Conservation (phyloP, 2,888 invertebrate species). For the Phragmatobia fuliginosa region DNA sequence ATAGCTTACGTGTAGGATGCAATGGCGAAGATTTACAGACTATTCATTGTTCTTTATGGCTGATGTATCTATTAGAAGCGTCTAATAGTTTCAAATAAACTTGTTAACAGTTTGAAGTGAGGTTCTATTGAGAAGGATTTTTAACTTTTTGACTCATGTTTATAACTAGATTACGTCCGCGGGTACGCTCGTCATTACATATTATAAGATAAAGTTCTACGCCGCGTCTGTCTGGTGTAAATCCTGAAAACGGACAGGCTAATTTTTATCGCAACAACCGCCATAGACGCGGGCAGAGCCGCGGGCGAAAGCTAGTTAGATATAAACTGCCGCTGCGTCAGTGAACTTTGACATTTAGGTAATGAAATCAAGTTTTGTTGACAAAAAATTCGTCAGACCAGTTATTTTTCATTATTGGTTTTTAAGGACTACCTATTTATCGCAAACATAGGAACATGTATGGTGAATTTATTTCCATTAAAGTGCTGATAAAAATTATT, state of each 20-base stretch:
- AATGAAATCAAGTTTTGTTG: neutral
- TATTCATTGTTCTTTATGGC: conserved; percentile 34
- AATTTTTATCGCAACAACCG: too few species aligned
- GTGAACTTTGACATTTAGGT: conserved; percentile 4
- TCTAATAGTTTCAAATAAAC: too few species aligned
- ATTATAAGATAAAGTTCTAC: too few species aligned
- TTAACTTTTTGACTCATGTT: neutral
- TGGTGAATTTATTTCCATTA: neutral
- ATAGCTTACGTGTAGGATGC: conserved; percentile 45
- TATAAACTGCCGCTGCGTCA: neutral
- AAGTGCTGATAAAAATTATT: neutral
- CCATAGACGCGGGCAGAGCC: too few species aligned
- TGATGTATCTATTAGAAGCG: conserved; percentile 35
- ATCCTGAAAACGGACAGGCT: too few species aligned
- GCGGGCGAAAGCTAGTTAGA: too few species aligned
- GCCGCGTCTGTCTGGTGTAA: neutral
- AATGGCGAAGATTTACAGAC: conserved; percentile 33
- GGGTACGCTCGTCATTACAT: too few species aligned
- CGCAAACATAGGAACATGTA: neutral
- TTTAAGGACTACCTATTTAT: neutral
- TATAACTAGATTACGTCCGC: too few species aligned
- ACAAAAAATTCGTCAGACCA: neutral
- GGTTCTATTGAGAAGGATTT: neutral
- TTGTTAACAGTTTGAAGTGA: neutral
- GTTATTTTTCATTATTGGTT: neutral